Evolutionary conservation across 2,113 vertebrate species (phyloP).

Genomic region (Dasypus novemcinctus): DNA sequence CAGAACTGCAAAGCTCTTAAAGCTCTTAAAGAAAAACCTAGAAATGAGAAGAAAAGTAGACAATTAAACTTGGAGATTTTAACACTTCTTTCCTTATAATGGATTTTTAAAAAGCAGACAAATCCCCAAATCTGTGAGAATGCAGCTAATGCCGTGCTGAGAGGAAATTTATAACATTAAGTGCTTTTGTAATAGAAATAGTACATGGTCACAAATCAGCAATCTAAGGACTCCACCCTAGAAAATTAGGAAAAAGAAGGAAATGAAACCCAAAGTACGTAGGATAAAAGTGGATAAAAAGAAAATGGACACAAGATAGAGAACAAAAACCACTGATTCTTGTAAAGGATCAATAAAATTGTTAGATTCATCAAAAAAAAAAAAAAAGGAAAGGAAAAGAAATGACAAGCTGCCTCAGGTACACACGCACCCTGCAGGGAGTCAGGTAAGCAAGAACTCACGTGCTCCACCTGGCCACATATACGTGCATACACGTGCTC

Average conservation of each 20-base stretch:
- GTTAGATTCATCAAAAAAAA: background rate
- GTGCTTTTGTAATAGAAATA: background rate
- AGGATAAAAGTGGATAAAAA: no score
- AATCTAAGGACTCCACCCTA: background rate
- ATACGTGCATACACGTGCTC: no score
- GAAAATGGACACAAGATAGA: background rate
- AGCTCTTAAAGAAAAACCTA: background rate
- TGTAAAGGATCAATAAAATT: background rate
- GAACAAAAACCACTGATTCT: background rate
- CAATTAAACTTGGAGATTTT: background rate
- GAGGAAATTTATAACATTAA: background rate
- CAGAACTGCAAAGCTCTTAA: background rate
- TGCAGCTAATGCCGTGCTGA: background rate
- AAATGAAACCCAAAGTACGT: background rate
- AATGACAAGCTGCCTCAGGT: background rate
- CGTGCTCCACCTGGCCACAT: accelerated
- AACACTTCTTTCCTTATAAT: background rate
- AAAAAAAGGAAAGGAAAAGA: background rate
- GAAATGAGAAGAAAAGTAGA: background rate
- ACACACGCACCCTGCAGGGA: background rate
- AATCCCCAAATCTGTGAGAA: background rate
- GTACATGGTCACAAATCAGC: background rate
- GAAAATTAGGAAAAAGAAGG: background rate
- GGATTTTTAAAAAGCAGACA: background rate
- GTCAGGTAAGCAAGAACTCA: background rate